A percentile compares a stretch with the other conserved stretches of the same genome.
Evolutionary conservation across 2,888 invertebrate genomes (phyloP).

Genomic region (Nomada fabriciana): DNA sequence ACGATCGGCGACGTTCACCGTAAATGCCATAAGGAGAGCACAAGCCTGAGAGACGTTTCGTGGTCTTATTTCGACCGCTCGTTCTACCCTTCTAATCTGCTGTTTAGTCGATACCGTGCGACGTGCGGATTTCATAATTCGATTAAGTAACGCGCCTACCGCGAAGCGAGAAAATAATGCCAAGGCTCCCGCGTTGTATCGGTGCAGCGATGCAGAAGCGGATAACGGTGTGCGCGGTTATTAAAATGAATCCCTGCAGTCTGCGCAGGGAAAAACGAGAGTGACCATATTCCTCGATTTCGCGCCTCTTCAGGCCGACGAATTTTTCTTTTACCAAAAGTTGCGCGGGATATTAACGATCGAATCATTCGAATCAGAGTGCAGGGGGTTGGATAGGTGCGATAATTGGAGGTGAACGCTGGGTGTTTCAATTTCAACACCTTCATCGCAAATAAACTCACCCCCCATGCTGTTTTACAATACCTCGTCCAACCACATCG

Average conservation of each 20-base stretch:
- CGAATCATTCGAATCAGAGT: neutral
- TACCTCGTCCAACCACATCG: too few relatives aligned
- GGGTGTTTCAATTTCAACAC: too few relatives aligned
- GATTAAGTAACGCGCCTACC: slow-evolving; percentile 69
- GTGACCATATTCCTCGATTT: neutral
- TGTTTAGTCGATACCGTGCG: slow-evolving; percentile 59
- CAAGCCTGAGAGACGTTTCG: neutral
- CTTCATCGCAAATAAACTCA: too few relatives aligned
- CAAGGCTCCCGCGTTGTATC: slow-evolving; percentile 73
- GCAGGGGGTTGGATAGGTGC: neutral
- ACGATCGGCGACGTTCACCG: neutral
- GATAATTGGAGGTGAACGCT: too few relatives aligned
- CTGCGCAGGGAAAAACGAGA: neutral
- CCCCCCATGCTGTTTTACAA: too few relatives aligned
- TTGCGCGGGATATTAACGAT: too few relatives aligned
- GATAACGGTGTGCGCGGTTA: slow-evolving; percentile 67
- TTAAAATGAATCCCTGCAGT: slow-evolving; percentile 47
- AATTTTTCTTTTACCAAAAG: neutral
- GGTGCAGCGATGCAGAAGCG: slow-evolving; percentile 50
- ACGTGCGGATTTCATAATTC: slow-evolving; percentile 68
- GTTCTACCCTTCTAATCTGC: slow-evolving; percentile 45
- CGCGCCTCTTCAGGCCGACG: neutral
- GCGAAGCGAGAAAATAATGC: slow-evolving; percentile 76
- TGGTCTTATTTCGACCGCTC: slow-evolving; percentile 32
- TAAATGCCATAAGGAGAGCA: slow-evolving; percentile 20